These are phyloP conservation scores for Pipistrellus nathusii DNA, from an alignment of 2,797 vertebrate genomes.

Conservation along the genomic window DNA sequence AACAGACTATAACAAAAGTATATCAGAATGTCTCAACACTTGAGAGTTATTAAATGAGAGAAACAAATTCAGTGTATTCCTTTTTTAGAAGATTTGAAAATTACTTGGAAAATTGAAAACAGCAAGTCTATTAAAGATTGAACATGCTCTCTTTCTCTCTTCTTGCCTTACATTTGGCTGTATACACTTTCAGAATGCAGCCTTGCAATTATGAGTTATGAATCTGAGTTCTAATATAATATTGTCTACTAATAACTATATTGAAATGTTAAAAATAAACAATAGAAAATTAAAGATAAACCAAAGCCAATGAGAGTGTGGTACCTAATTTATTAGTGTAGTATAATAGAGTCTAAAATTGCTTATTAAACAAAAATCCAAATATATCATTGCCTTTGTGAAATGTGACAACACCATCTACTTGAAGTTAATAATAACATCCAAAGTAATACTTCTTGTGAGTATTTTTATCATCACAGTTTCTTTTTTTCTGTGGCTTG, in stretches of 20 bases:
- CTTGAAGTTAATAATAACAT: neutral
- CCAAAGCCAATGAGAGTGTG: neutral
- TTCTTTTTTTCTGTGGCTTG: neutral
- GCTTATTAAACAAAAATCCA: conserved; percentile 37
- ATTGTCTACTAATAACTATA: conserved; percentile 1
- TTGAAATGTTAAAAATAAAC: conserved; percentile 57
- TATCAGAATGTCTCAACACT: neutral
- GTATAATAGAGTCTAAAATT: neutral
- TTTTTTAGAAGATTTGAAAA: conserved; percentile 36
- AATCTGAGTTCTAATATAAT: conserved; percentile 28
- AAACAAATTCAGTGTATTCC: neutral
- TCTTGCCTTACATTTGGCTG: neutral
- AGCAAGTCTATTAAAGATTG: neutral
- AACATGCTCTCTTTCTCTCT: neutral
- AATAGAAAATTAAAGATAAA: conserved; percentile 53
- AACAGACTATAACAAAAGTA: neutral
- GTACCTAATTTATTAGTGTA: conserved; percentile 34
- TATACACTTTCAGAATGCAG: neutral
- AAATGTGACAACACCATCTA: neutral
- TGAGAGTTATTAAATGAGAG: neutral
- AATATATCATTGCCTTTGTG: conserved; percentile 30
- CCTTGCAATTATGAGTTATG: conserved; percentile 29
- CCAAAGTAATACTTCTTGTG: neutral
- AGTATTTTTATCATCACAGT: neutral
- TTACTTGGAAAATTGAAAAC: conserved; percentile 46